phyloP scores from a whole-genome alignment of 2,797 vertebrate species.

The Harpagifer antarcticus region DNA sequence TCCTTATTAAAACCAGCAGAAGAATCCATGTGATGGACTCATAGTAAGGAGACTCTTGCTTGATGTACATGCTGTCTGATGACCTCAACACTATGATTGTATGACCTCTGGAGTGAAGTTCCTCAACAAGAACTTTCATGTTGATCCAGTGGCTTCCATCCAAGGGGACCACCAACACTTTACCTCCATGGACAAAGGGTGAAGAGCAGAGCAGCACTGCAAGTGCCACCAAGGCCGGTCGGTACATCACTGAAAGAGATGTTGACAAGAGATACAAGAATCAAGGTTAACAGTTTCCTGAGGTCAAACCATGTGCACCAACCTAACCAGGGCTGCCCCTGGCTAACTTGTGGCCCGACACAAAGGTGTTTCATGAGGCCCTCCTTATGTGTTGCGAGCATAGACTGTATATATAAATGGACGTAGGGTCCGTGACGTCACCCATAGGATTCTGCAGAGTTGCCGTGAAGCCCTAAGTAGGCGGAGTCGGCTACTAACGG shows the following conservation, averaged over 20 bases:
- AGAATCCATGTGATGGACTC: constrained; percentile 44
- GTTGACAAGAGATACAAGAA: not conserved
- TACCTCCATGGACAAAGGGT: constrained; percentile 49
- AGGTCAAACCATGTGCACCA: not conserved
- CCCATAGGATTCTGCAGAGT: no score
- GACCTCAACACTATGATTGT: constrained; percentile 63
- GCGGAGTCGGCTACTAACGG: no score
- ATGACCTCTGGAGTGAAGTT: constrained; percentile 71
- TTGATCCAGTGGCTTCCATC: constrained; percentile 81
- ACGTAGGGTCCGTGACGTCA: no score
- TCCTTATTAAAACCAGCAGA: constrained; percentile 35
- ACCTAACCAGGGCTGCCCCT: not conserved
- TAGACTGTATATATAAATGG: no score
- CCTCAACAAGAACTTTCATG: constrained; percentile 71
- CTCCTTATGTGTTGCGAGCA: no score
- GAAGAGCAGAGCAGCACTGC: constrained; percentile 44
- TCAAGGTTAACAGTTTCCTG: not conserved
- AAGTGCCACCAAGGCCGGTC: constrained; percentile 1
- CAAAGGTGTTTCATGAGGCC: no score
- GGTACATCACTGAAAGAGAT: constrained; percentile 55
- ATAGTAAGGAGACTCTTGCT: constrained; percentile 63
- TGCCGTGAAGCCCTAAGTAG: no score
- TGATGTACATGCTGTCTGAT: constrained; percentile 68
- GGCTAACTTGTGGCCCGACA: no score
- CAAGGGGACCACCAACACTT: constrained; percentile 64